phyloP scores from a whole-genome alignment of 2,797 vertebrate genomes.

The Semaprochilodus insignis region DNA sequence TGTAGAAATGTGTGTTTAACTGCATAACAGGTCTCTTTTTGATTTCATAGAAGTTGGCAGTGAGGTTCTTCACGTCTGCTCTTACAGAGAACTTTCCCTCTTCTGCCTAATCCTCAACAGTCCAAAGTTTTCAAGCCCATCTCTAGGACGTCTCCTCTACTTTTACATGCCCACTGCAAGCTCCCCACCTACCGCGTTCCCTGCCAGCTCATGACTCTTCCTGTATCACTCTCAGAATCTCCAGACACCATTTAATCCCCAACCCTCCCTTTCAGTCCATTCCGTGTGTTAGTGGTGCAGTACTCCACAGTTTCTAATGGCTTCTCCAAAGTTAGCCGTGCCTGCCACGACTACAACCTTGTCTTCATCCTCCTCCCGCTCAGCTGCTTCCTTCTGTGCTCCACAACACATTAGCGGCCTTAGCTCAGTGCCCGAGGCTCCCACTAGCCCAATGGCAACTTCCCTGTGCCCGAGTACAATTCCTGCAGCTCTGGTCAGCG shows the following conservation, averaged over 20 bases:
- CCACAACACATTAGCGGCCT: slow-evolving; percentile 84
- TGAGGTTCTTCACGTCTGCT: slow-evolving; percentile 70
- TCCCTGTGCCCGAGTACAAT: slow-evolving; percentile 76
- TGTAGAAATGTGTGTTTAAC: not conserved
- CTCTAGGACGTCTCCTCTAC: slow-evolving; percentile 69
- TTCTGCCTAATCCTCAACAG: slow-evolving; percentile 64
- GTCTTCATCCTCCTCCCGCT: slow-evolving; percentile 71
- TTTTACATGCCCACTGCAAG: slow-evolving; percentile 58
- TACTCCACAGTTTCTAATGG: slow-evolving; percentile 71
- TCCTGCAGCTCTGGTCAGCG: slow-evolving; percentile 73
- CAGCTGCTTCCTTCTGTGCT: slow-evolving; percentile 77
- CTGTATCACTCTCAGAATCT: slow-evolving; percentile 53
- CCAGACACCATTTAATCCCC: slow-evolving; percentile 40
- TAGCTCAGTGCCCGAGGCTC: slow-evolving; percentile 84
- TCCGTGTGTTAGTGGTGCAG: slow-evolving; percentile 45
- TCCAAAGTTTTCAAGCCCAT: slow-evolving; percentile 67
- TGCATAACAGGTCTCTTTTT: slow-evolving; percentile 55
- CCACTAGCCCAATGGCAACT: slow-evolving; percentile 81
- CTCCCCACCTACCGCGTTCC: slow-evolving; percentile 57
- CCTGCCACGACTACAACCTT: slow-evolving; percentile 81
- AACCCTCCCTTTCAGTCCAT: slow-evolving; percentile 48
- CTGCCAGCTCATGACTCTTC: slow-evolving; percentile 49
- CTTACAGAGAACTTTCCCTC: slow-evolving; percentile 66
- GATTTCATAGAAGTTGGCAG: slow-evolving; percentile 72
- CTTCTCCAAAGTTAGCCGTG: slow-evolving; percentile 82